Percentiles rank a stretch among this genome's conserved stretches.
Evolutionary conservation across 1,140 invertebrate species (phyloP).

Genomic region (Tetramorium alpestre): DNA sequence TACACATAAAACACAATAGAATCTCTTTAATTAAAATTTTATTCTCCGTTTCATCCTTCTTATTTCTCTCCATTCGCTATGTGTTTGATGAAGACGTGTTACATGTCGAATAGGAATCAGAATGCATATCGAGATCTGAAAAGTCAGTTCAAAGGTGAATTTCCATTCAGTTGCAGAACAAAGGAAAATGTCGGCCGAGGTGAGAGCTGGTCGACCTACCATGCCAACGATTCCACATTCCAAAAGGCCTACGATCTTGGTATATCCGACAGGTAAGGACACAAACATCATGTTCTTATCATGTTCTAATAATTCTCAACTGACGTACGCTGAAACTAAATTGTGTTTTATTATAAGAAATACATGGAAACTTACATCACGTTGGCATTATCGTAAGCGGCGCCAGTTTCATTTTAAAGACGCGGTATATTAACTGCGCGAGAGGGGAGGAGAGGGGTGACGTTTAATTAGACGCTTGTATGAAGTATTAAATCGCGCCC

Average conservation of each 20-base stretch:
- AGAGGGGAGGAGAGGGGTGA: background rate
- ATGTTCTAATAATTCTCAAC: background rate
- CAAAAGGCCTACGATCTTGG: constrained; percentile 85
- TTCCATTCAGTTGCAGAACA: constrained; percentile 63
- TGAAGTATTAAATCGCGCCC: constrained; percentile 8
- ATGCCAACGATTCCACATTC: constrained; percentile 81
- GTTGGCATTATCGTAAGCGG: background rate
- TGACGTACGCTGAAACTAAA: background rate
- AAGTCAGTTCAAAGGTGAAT: constrained; percentile 17
- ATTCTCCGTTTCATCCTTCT: background rate
- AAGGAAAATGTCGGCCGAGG: constrained; percentile 74
- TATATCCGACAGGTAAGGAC: constrained; percentile 87
- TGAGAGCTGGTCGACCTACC: constrained; percentile 77
- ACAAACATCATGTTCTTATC: background rate
- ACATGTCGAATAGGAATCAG: background rate
- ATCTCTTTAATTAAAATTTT: constrained; percentile 9
- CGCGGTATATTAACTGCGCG: background rate
- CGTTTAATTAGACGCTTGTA: constrained; percentile 46
- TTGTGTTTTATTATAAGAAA: background rate
- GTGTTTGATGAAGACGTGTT: background rate
- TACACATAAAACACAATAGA: background rate
- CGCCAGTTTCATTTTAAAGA: background rate
- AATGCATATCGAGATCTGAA: background rate
- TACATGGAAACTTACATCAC: background rate
- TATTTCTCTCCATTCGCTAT: background rate